Conservation (phyloP, 2,113 vertebrate genomes). For the Eurystomus gularis region DNA sequence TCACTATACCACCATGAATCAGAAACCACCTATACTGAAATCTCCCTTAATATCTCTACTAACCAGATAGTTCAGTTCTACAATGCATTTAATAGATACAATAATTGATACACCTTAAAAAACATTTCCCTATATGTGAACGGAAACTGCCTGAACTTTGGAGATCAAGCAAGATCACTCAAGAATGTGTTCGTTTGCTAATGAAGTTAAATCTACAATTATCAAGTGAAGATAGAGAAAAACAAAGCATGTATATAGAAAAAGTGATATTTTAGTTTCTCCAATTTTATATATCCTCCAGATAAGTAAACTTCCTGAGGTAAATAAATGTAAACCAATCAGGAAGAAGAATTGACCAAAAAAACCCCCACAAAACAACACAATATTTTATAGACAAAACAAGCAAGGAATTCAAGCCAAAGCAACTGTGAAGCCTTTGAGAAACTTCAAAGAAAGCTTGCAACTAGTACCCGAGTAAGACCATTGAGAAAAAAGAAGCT, state of each 20-base stretch:
- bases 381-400: not conserved
- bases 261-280: not conserved
- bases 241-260: not conserved
- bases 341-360: not conserved
- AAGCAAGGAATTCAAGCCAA: not conserved
- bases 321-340: not conserved
- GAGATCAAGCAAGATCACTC: not conserved
- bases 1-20: not conserved
- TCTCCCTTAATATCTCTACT: not conserved
- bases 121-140: not conserved
- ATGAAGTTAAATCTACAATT: not conserved
- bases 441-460: not conserved
- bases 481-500: not conserved
- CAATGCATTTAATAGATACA: not conserved
- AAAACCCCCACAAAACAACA: not conserved
- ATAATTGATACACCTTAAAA: not conserved
- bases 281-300: not conserved
- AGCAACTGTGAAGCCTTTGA: not conserved
- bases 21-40: not conserved
- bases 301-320: not conserved
- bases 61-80: not conserved
- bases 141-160: not conserved
- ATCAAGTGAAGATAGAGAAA: not conserved
- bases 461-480: not conserved
- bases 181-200: not conserved